phyloP scores from a whole-genome alignment of 2,113 vertebrate species.

The Otolemur garnettii region DNA sequence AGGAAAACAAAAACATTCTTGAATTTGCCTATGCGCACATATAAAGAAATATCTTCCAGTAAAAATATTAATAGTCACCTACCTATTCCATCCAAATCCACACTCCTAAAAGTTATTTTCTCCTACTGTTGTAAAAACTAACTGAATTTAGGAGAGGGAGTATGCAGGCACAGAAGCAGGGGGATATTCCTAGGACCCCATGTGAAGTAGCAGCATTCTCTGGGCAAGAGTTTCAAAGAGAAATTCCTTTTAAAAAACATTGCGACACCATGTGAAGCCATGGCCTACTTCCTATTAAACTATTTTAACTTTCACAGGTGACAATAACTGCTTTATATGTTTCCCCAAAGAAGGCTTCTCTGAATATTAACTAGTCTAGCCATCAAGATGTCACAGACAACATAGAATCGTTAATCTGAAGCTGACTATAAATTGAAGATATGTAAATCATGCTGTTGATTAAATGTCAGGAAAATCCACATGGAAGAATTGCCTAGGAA shows the following conservation, averaged over 20 bases:
- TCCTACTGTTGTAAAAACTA: conserved; percentile 8
- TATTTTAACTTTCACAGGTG: conserved; percentile 8
- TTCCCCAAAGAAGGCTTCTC: not conserved
- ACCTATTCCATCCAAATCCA: not conserved
- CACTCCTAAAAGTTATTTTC: conserved; percentile 34
- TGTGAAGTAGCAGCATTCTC: not conserved
- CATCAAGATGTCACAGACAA: conserved; percentile 24
- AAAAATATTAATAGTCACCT: conserved; percentile 39
- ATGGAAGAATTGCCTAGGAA: not conserved
- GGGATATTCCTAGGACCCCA: not conserved
- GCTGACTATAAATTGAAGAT: conserved; percentile 32
- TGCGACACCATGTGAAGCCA: not conserved
- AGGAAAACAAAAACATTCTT: not conserved
- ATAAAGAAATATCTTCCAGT: conserved; percentile 17
- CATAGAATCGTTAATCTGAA: not conserved
- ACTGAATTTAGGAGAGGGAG: not conserved
- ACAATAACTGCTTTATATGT: not conserved
- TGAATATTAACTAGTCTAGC: conserved; percentile 19
- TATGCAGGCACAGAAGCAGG: not conserved
- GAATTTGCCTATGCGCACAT: not conserved
- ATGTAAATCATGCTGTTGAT: conserved; percentile 16
- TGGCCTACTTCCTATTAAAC: not conserved
- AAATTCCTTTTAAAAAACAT: conserved; percentile 44
- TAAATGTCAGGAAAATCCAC: conserved; percentile 55
- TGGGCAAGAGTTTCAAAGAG: not conserved